A percentile compares a stretch with the other conserved stretches of the same genome.
phyloP scores from a whole-genome alignment of 2,113 vertebrate genomes.

The Brachyhypopomus occidentalis region DNA sequence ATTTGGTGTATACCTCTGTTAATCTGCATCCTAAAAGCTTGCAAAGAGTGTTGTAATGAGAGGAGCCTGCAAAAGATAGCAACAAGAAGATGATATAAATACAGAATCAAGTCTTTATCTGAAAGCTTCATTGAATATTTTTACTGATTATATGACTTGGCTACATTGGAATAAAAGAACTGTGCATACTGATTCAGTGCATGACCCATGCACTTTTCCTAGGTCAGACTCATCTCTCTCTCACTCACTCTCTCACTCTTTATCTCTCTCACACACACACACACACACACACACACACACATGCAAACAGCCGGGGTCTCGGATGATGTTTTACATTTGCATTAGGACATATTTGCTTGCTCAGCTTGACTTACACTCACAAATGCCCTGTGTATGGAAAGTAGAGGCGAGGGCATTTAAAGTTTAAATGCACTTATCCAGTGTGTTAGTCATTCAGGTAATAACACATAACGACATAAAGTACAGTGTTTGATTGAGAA shows the following conservation, averaged over 20 bases:
- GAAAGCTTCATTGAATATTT: background rate
- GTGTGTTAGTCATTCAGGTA: background rate
- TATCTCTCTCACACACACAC: no score
- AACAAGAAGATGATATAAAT: background rate
- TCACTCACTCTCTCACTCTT: background rate
- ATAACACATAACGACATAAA: background rate
- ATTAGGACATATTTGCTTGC: conserved; percentile 70
- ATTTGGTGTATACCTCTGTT: conserved; percentile 33
- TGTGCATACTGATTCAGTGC: background rate
- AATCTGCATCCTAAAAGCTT: background rate
- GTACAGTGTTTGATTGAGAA: background rate
- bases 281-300: background rate
- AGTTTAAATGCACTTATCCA: background rate
- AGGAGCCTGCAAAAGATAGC: background rate
- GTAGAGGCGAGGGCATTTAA: conserved; percentile 39
- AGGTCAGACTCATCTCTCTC: background rate
- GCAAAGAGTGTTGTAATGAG: background rate
- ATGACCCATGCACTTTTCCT: background rate
- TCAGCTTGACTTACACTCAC: conserved; percentile 42
- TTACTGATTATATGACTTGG: background rate
- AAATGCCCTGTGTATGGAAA: conserved; percentile 58
- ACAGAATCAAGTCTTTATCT: background rate
- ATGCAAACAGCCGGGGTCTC: conserved; percentile 29
- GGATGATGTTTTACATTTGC: conserved; percentile 62
- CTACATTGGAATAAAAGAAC: background rate